Percentiles rank a stretch among this genome's conserved stretches.
Conservation (phyloP, 2,113 vertebrate species). For the Sporophila hypoxantha region DNA sequence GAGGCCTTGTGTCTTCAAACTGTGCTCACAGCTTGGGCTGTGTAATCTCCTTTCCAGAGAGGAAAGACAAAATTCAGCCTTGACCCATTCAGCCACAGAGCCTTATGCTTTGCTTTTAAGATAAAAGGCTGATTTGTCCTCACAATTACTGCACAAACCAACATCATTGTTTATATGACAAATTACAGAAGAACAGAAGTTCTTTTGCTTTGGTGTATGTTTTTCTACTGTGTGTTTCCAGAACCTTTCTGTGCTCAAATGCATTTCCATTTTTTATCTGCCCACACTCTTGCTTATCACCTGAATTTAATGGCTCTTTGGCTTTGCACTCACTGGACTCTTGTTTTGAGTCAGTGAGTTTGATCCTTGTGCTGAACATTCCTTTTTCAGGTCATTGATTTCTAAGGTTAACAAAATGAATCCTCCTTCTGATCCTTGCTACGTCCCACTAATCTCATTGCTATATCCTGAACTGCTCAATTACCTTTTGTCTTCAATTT, state of each 20-base stretch:
- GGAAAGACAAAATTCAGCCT: neutral
- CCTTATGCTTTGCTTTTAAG: neutral
- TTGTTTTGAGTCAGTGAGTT: slow-evolving; percentile 38
- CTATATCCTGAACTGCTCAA: slow-evolving; percentile 12
- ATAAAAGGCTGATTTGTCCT: neutral
- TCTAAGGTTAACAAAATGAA: slow-evolving; percentile 47
- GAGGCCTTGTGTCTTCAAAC: neutral
- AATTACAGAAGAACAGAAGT: neutral
- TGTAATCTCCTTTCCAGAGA: neutral
- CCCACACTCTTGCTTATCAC: neutral
- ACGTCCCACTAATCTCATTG: neutral
- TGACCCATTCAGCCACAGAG: neutral
- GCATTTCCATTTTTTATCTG: neutral
- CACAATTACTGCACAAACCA: neutral
- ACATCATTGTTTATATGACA: neutral
- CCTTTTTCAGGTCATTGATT: slow-evolving; percentile 59
- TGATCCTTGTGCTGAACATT: slow-evolving; percentile 30
- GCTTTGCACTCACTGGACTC: neutral
- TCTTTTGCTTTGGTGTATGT: neutral
- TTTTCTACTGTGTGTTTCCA: neutral
- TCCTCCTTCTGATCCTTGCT: slow-evolving; percentile 9
- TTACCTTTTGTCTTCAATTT: slow-evolving; percentile 48
- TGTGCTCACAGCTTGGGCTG: neutral
- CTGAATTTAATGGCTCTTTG: neutral
- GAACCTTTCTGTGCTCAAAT: neutral